phyloP scores from a whole-genome alignment of 1,140 invertebrate genomes.

The Whitmania pigra region DNA sequence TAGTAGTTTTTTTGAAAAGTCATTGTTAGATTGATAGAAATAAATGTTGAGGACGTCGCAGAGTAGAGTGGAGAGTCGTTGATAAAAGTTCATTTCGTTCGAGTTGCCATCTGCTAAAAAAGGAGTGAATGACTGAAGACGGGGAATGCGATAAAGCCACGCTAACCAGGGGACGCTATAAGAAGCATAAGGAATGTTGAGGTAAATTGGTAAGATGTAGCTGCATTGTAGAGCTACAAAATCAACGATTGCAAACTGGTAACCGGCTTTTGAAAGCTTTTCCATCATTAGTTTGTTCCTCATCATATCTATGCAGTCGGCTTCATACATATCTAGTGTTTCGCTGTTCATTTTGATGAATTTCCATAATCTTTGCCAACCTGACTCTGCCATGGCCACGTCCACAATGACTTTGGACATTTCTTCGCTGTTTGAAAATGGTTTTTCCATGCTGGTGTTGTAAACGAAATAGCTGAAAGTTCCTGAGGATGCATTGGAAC shows the following conservation, averaged over 20 bases:
- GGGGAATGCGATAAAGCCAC: neutral
- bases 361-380: neutral
- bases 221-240: neutral
- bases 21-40: neutral
- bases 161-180: neutral
- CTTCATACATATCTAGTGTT: neutral
- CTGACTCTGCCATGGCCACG: conserved; percentile 1
- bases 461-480: neutral
- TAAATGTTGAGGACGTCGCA: neutral
- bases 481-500: neutral
- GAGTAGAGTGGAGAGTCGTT: neutral
- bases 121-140: neutral
- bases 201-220: neutral
- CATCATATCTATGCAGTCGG: neutral
- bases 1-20: neutral
- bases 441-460: neutral
- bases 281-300: neutral
- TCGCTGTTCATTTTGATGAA: neutral
- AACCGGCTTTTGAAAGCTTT: neutral
- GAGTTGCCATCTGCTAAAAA: neutral
- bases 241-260: conserved; percentile 10
- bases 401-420: neutral
- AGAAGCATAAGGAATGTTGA: neutral
- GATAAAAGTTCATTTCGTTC: conserved; percentile 4
- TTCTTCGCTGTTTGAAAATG: conserved; percentile 4